A percentile compares a stretch with the other conserved stretches of the same genome.
Conservation (phyloP, 2,113 vertebrate species). For the Stictonetta naevosa region DNA sequence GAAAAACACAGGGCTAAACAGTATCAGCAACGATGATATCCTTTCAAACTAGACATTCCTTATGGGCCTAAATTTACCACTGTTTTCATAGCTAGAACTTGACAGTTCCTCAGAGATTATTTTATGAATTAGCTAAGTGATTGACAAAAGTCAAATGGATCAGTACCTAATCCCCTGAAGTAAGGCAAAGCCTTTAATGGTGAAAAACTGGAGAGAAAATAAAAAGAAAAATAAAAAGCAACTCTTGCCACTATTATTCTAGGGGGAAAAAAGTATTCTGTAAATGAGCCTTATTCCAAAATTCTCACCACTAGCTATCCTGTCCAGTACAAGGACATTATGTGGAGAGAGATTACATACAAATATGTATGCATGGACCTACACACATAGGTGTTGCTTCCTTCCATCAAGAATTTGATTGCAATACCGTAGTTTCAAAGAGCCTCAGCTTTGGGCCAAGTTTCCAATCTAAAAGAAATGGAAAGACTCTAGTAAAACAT, state of each 20-base stretch:
- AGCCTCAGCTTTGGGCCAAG: neutral
- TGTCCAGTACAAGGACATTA: neutral
- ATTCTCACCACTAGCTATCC: neutral
- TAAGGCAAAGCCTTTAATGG: slow-evolving; percentile 71
- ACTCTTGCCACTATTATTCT: neutral
- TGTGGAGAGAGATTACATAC: neutral
- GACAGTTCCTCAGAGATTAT: slow-evolving; percentile 63
- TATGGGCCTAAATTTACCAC: slow-evolving; percentile 52
- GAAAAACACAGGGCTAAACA: slow-evolving; percentile 46
- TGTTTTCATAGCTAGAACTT: slow-evolving; percentile 60
- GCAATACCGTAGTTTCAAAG: neutral
- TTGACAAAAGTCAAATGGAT: slow-evolving; percentile 54
- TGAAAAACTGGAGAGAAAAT: neutral
- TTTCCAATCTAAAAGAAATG: neutral
- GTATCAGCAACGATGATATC: neutral
- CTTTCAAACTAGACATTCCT: slow-evolving; percentile 38
- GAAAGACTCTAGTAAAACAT: neutral
- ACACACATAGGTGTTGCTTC: neutral
- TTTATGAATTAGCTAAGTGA: slow-evolving; percentile 66
- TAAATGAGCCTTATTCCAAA: neutral
- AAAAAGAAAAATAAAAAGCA: neutral
- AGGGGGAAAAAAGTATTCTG: neutral
- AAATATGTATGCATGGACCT: accelerated
- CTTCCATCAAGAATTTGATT: neutral
- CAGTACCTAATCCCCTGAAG: slow-evolving; percentile 53